These are phyloP conservation scores for Tenualosa ilisha DNA, from an alignment of 2,797 vertebrate species.

Conservation along the genomic window DNA sequence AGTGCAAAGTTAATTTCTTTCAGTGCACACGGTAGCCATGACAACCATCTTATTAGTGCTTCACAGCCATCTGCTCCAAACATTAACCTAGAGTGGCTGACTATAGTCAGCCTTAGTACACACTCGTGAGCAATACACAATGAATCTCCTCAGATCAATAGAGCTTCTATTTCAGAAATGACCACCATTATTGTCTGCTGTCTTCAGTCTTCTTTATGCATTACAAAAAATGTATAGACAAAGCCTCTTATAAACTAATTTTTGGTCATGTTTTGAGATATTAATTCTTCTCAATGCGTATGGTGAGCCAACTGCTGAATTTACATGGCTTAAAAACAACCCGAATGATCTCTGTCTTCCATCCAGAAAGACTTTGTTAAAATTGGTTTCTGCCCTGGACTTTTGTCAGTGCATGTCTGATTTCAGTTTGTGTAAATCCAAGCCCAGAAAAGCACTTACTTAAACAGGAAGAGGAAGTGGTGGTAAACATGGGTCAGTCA, in stretches of 20 bases:
- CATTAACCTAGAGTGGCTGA: constrained; percentile 76
- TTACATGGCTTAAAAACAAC: neutral
- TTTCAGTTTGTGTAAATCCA: constrained; percentile 53
- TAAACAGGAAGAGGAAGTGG: constrained; percentile 58
- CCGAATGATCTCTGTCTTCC: neutral
- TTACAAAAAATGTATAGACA: neutral
- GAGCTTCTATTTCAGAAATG: neutral
- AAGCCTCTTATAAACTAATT: neutral
- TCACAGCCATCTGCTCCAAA: constrained; percentile 86
- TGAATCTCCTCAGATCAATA: constrained; percentile 73
- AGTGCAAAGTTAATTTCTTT: constrained; percentile 81
- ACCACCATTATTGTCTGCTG: neutral
- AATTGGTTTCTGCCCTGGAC: neutral
- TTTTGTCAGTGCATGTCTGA: constrained; percentile 47
- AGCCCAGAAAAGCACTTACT: constrained; percentile 51
- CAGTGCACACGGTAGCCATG: constrained; percentile 78
- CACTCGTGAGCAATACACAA: constrained; percentile 78
- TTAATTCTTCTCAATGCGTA: neutral
- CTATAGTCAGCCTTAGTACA: constrained; percentile 61
- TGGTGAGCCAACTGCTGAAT: neutral
- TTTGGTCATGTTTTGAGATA: no score
- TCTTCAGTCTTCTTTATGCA: neutral
- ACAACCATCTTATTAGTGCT: constrained; percentile 81
- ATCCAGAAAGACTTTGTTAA: neutral
- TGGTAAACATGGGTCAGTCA: constrained; percentile 52